Evolutionary conservation across 2,888 invertebrate genomes (phyloP).

Genomic region (Lochmaea capreae): DNA sequence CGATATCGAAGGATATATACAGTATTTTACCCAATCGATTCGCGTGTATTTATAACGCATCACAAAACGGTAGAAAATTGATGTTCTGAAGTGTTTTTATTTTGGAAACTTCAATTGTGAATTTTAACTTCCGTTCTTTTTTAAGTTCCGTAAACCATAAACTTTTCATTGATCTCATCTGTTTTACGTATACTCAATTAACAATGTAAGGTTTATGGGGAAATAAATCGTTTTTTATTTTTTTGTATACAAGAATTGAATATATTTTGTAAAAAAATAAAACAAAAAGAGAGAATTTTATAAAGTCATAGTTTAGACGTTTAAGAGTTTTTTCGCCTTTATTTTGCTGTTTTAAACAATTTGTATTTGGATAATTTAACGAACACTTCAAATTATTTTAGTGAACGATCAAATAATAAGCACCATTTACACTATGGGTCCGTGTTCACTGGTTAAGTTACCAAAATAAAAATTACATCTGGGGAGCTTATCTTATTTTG

Average conservation of each 20-base stretch:
- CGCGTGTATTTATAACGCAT: slow-evolving; percentile 32
- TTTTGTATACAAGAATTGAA: slow-evolving; percentile 39
- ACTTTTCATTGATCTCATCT: slow-evolving; percentile 37
- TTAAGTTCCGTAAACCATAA: slow-evolving; percentile 30
- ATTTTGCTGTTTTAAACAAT: slow-evolving; percentile 40
- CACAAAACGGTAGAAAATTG: slow-evolving; percentile 32
- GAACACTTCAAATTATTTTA: slow-evolving; percentile 30
- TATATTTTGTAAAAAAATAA: slow-evolving; percentile 41
- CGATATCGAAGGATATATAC: slow-evolving; percentile 18
- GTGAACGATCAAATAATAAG: slow-evolving; percentile 38
- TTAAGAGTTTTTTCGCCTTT: slow-evolving; percentile 38
- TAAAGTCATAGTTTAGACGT: slow-evolving; percentile 38
- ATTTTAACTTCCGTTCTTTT: slow-evolving; percentile 23
- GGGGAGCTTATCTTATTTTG: slow-evolving; percentile 23
- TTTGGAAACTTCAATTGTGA: slow-evolving; percentile 45
- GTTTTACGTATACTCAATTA: slow-evolving; percentile 33
- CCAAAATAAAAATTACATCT: slow-evolving; percentile 45
- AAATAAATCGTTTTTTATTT: slow-evolving; percentile 33
- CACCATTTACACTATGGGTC: slow-evolving; percentile 38
- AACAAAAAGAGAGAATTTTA: slow-evolving; percentile 38
- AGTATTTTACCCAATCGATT: slow-evolving; percentile 30
- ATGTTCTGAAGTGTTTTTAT: slow-evolving; percentile 43
- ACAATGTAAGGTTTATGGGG: slow-evolving; percentile 40
- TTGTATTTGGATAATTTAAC: slow-evolving; percentile 31
- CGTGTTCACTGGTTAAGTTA: slow-evolving; percentile 47